These are phyloP conservation scores for Chironex yamaguchii DNA, from an alignment of 30 jellyfish, hydroid and myxozoan genomes.

Conservation along the genomic window DNA sequence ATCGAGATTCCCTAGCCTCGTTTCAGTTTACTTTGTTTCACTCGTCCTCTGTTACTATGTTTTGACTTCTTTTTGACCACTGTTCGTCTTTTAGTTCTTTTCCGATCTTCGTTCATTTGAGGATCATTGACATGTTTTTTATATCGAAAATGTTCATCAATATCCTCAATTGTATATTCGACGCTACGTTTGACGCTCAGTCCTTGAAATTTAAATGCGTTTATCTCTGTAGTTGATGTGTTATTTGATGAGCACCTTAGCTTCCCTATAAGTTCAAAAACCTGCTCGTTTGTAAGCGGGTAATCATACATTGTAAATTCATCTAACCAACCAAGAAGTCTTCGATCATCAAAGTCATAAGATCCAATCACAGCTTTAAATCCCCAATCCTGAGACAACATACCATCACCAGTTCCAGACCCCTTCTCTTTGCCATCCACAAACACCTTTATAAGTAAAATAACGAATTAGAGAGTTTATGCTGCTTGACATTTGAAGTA, in stretches of 20 bases:
- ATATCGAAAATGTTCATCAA: neutral
- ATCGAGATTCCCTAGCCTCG: too few species aligned
- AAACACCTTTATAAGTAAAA: slow-evolving; percentile 55
- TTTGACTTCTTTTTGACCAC: too few species aligned
- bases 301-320: slow-evolving; percentile 94
- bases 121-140: slow-evolving; percentile 19
- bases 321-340: slow-evolving; percentile 90
- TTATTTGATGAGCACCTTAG: slow-evolving; percentile 86
- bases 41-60: too few species aligned
- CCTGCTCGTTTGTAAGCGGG: slow-evolving; percentile 86
- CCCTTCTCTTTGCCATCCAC: slow-evolving; percentile 96
- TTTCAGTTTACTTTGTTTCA: too few species aligned
- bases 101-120: neutral
- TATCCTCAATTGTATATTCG: neutral
- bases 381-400: slow-evolving; percentile 97
- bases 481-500: too few species aligned
- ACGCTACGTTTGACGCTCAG: slow-evolving; percentile 70
- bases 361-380: slow-evolving; percentile 94
- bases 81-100: neutral
- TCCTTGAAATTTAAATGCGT: slow-evolving; percentile 89
- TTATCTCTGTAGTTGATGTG: slow-evolving; percentile 87
- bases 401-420: slow-evolving; percentile 81
- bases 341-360: slow-evolving; percentile 94
- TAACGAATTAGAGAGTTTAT: too few species aligned
- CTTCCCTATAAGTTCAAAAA: slow-evolving; percentile 85